Evolutionary conservation across 2,888 invertebrate genomes (phyloP), one percentile per base, ranked within the genome.

Genomic region (Terebella lapidaria): DNA sequence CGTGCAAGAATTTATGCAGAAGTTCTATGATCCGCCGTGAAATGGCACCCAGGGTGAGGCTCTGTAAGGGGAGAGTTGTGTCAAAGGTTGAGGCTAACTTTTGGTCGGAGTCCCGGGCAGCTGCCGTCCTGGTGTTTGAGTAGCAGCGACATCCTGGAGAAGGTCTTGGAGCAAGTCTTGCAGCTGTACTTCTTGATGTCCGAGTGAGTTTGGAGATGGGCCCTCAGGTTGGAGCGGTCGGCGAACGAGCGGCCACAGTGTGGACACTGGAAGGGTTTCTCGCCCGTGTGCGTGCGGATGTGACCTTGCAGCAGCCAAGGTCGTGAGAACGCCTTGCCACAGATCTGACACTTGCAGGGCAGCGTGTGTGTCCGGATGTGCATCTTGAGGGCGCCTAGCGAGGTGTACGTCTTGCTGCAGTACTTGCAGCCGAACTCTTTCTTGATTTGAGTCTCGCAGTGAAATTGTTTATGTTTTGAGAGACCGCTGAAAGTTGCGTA

Each of bases 301-400:
- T 97, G 96, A 0, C 96, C 96, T 82, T 97, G 96, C 22, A 97
- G 86, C 56, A 97, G 83, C 96, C 96, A 97, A 2, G 96, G 96
- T 18, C 96, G 85, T 30, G 94, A 94, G 84, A 97, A 97, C 3
- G 95, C 94, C 78, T 97, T 97, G 27, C 95, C 95, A 78, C 96
- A 97, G 52, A 94, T 85, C 71, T 91, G 89, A 75, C 96, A 97
- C 82, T 94, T 94, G 85, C 95, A 96, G 15, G 96, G 96, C 71
- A 96, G 82, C 1, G 96, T 97, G 82, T 97, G 96, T 3, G 96
- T 97, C 67, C 96, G 87, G 71, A 97, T 95, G 83, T 97, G 96
- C 96, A 97, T 97, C 83, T 96, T 96, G 18, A 97, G 84, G 0
- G 96, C 96, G 1, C 96, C 96, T 67, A 95, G 83, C 0, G 93